A percentile compares a stretch with the other conserved stretches of the same genome.
These are phyloP conservation scores for Champsocephalus esox DNA, from an alignment of 2,797 vertebrate genomes.

Conservation along the genomic window DNA sequence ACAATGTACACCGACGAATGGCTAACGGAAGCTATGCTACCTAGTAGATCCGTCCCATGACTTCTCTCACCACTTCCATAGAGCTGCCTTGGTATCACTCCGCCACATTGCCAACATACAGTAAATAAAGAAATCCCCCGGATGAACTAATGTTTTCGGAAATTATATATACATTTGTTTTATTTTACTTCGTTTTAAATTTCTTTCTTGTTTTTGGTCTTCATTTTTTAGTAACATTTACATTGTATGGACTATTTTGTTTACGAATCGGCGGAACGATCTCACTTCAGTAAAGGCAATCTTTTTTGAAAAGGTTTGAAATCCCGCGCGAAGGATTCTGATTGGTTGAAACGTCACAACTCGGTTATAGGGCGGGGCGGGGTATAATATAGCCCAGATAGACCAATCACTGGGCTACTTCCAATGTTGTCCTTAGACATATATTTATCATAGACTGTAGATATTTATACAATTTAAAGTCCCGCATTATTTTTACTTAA, in stretches of 20 bases:
- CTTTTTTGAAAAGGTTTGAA: constrained; percentile 82
- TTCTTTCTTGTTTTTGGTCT: fast-evolving
- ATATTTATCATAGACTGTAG: too few species aligned
- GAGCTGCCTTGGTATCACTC: constrained; percentile 51
- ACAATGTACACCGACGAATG: not conserved
- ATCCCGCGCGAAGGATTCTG: constrained; percentile 83
- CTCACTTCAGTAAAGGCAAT: not conserved
- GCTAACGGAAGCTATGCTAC: constrained; percentile 46
- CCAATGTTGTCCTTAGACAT: too few species aligned
- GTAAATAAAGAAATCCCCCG: fast-evolving
- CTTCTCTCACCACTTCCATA: not conserved
- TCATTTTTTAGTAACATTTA: fast-evolving
- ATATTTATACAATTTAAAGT: too few species aligned
- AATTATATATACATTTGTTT: fast-evolving
- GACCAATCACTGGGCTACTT: not conserved
- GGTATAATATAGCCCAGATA: not conserved
- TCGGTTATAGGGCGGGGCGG: constrained; percentile 22
- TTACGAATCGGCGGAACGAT: constrained; percentile 74
- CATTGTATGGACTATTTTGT: constrained; percentile 79
- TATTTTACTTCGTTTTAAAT: fast-evolving
- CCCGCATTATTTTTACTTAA: too few species aligned
- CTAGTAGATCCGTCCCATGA: not conserved
- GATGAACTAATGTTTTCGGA: fast-evolving
- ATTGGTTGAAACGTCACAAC: constrained; percentile 61
- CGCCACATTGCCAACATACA: constrained; percentile 32